A percentile compares a stretch with the other conserved stretches of the same genome.
Evolutionary conservation across 2,113 vertebrate species (phyloP).

Genomic region (Forbesichthys papilliferus): DNA sequence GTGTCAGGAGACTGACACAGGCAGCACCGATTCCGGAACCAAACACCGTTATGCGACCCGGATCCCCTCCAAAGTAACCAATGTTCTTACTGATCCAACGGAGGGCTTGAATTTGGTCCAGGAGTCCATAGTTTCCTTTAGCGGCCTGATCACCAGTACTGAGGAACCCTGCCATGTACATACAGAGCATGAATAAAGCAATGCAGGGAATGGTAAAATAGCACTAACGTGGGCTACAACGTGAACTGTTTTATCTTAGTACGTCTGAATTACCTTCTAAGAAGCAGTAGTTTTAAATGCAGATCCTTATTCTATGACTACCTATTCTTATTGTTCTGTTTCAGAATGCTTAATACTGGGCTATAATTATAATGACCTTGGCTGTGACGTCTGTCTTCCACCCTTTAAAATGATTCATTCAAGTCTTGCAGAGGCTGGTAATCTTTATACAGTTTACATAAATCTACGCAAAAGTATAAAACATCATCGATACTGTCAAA

Average conservation of each 20-base stretch:
- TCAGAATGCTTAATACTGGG: constrained; percentile 48
- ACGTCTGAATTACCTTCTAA: constrained; percentile 27
- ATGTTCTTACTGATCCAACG: constrained; percentile 98
- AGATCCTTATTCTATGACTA: constrained; percentile 30
- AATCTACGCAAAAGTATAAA: constrained; percentile 35
- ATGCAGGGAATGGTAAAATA: constrained; percentile 34
- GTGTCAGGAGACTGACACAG: constrained; percentile 88
- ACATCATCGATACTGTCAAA: constrained; percentile 29
- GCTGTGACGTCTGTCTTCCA: constrained; percentile 26
- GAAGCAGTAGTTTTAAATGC: too few species aligned
- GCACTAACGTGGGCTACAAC: constrained; percentile 16
- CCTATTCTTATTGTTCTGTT: constrained; percentile 45
- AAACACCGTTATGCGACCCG: constrained; percentile 91
- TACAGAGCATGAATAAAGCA: constrained; percentile 37
- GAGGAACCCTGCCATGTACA: constrained; percentile 84
- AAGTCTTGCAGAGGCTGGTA: constrained; percentile 30
- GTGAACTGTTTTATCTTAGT: constrained; percentile 9
- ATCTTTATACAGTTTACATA: constrained; percentile 45
- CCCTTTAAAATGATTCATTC: constrained; percentile 41
- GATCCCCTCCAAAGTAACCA: constrained; percentile 95
- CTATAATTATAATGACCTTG: constrained; percentile 56
- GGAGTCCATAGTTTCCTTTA: constrained; percentile 95
- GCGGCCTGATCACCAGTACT: constrained; percentile 97
- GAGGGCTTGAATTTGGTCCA: constrained; percentile 97
- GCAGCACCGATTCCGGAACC: constrained; percentile 87